phyloP scores from a whole-genome alignment of 2,888 invertebrate genomes.

The Acronicta aceris region DNA sequence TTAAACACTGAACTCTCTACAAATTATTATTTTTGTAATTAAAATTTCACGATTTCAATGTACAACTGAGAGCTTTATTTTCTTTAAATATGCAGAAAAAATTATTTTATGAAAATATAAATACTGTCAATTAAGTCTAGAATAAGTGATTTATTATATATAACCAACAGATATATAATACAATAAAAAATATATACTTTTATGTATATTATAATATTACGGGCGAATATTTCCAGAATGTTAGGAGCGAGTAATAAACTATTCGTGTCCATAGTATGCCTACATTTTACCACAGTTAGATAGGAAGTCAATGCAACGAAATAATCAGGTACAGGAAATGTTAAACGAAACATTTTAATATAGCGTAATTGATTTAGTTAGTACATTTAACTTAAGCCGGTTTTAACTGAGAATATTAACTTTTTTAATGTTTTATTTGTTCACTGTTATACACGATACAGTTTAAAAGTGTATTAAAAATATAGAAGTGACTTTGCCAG shows the following conservation, averaged over 20 bases:
- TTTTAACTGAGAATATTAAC: constrained; percentile 63
- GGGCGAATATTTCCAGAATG: constrained; percentile 38
- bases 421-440: constrained; percentile 63
- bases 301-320: constrained; percentile 77
- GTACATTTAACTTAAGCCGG: constrained; percentile 68
- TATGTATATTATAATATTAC: constrained; percentile 32
- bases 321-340: constrained; percentile 72
- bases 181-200: constrained; percentile 5
- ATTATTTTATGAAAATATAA: constrained; percentile 22
- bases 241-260: constrained; percentile 40
- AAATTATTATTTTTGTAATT: constrained; percentile 15
- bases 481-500: constrained; percentile 79
- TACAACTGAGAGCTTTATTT: constrained; percentile 47
- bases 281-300: constrained; percentile 47
- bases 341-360: constrained; percentile 67
- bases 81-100: constrained; percentile 23
- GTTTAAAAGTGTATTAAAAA: constrained; percentile 59
- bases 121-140: constrained; percentile 74
- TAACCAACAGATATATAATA: constrained; percentile 18
- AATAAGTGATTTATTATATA: constrained; percentile 61
- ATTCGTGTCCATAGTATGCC: constrained; percentile 39
- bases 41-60: constrained; percentile 20
- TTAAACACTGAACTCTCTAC: background rate
- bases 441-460: constrained; percentile 66
- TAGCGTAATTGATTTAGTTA: constrained; percentile 76